Conservation (phyloP, 2,888 invertebrate species). For the Perithous albicinctus region DNA sequence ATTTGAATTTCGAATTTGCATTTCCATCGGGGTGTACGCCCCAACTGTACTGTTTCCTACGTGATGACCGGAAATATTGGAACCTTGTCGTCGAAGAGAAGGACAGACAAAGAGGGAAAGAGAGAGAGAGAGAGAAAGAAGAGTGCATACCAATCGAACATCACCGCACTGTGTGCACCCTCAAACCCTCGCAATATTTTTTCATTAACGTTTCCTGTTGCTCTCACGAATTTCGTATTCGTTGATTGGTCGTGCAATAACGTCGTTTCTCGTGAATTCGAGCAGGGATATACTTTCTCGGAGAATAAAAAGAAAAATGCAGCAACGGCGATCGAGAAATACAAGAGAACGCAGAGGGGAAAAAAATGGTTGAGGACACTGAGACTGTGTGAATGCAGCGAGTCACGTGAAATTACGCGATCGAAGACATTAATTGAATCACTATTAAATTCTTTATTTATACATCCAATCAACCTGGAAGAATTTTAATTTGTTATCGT, state of each 20-base stretch:
- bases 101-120: slow-evolving; percentile 8
- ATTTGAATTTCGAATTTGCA: slow-evolving; percentile 69
- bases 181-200: slow-evolving; percentile 51
- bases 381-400: slow-evolving; percentile 22
- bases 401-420: slow-evolving; percentile 38
- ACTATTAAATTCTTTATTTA: slow-evolving; percentile 63
- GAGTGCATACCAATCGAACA: slow-evolving; percentile 35
- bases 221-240: slow-evolving; percentile 14
- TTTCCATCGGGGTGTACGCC: slow-evolving; percentile 62
- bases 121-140: neutral
- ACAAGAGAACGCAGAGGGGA: slow-evolving; percentile 1
- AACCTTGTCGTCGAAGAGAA: slow-evolving; percentile 7
- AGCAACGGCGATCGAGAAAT: slow-evolving; percentile 18
- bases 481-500: slow-evolving; percentile 63
- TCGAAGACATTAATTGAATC: slow-evolving; percentile 54
- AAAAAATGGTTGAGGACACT: slow-evolving; percentile 12
- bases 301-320: slow-evolving; percentile 49
- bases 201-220: slow-evolving; percentile 62
- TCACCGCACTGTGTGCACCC: neutral
- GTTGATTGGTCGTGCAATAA: slow-evolving; percentile 48
- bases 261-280: slow-evolving; percentile 48
- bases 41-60: slow-evolving; percentile 58
- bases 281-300: slow-evolving; percentile 47
- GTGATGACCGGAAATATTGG: slow-evolving; percentile 60
- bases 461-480: slow-evolving; percentile 43